These are phyloP conservation scores for Paraescarpia echinospica DNA, from an alignment of 1,140 invertebrate species.

Conservation along the genomic window DNA sequence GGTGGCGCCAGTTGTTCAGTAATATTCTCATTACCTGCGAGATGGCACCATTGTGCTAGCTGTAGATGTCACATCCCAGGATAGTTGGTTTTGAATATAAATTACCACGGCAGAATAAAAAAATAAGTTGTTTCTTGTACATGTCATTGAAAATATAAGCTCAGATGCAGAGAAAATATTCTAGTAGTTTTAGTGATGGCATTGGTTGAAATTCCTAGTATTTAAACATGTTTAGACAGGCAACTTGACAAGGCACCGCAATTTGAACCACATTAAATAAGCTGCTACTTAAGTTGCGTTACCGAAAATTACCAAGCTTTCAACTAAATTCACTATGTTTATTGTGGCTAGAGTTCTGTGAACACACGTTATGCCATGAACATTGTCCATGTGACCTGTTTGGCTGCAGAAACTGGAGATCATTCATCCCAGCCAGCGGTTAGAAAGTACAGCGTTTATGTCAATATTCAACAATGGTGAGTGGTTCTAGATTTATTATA, in stretches of 20 bases:
- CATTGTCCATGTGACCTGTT: neutral
- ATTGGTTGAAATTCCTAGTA: neutral
- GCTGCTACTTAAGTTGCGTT: neutral
- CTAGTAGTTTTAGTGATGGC: neutral
- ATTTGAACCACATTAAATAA: neutral
- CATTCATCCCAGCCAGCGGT: conserved; percentile 30
- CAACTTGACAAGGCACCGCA: neutral
- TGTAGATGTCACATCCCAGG: neutral
- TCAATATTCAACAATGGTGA: conserved; percentile 49
- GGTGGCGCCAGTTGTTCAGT: neutral
- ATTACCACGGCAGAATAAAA: neutral
- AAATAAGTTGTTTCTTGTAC: neutral
- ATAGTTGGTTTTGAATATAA: neutral
- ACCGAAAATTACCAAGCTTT: neutral
- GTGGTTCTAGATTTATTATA: conserved; percentile 31
- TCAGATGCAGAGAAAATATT: neutral
- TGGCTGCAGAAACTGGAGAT: conserved; percentile 38
- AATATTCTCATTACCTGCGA: neutral
- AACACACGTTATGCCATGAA: neutral
- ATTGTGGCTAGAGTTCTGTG: neutral
- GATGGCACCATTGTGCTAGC: neutral
- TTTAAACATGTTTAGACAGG: neutral
- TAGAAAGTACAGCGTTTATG: conserved; percentile 42
- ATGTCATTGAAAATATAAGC: neutral
- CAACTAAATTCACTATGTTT: neutral